These are phyloP conservation scores for Corvus moneduloides DNA, from an alignment of 2,113 vertebrate species.

Conservation along the genomic window DNA sequence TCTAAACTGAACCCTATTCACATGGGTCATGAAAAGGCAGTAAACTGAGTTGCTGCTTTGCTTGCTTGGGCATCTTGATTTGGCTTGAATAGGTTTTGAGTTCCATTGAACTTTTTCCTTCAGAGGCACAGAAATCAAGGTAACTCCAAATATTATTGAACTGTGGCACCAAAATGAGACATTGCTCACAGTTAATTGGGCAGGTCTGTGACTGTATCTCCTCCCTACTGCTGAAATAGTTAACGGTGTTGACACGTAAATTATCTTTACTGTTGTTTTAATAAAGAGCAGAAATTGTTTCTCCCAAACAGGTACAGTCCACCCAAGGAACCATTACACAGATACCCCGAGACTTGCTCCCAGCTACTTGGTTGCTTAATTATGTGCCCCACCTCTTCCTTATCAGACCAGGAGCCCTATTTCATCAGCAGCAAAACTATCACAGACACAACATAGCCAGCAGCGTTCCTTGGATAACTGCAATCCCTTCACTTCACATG, in stretches of 20 bases:
- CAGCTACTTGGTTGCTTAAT: conserved; percentile 30
- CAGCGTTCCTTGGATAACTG: not conserved
- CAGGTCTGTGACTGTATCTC: not conserved
- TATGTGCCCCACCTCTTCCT: conserved; percentile 3
- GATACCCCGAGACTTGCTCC: not conserved
- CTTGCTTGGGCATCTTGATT: not conserved
- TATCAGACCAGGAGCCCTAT: conserved; percentile 9
- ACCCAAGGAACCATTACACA: conserved; percentile 28
- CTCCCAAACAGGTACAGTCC: conserved; percentile 16
- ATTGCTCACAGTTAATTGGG: not conserved
- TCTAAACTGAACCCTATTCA: not conserved
- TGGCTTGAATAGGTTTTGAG: not conserved
- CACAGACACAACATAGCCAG: conserved; percentile 3
- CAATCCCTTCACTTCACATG: not conserved
- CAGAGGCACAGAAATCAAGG: not conserved
- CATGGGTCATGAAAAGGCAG: not conserved
- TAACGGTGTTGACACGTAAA: conserved; percentile 52
- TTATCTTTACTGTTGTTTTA: conserved; percentile 2
- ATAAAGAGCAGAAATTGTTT: conserved; percentile 5
- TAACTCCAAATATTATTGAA: not conserved
- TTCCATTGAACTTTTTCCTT: not conserved
- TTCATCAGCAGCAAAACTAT: conserved; percentile 14
- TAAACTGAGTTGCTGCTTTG: not conserved
- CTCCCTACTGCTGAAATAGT: not conserved
- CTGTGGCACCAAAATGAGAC: conserved; percentile 3